Percentiles rank a stretch among this genome's conserved stretches.
Conservation (phyloP, 1,140 invertebrate species). For the Onthophagus taurus region DNA sequence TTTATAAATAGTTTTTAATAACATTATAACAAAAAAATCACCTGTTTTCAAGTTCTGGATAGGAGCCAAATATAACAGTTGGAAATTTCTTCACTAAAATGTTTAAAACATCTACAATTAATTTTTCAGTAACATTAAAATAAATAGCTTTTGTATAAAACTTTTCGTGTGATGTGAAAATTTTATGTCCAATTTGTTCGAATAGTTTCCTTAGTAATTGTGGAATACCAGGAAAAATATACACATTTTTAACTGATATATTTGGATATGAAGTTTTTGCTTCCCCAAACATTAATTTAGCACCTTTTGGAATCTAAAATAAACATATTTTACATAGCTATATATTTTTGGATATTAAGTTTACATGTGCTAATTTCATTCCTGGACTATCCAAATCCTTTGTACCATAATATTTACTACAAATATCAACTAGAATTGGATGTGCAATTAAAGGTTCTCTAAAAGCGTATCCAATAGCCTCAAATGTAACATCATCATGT, state of each 20-base stretch:
- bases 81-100: conserved; percentile 39
- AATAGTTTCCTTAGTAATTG: conserved; percentile 54
- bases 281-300: conserved; percentile 39
- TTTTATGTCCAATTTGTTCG: conserved; percentile 29
- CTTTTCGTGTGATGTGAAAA: conserved; percentile 34
- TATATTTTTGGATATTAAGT: conserved; percentile 15
- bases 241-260: conserved; percentile 61
- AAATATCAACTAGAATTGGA: conserved; percentile 49
- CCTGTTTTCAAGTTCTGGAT: conserved; percentile 41
- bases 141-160: conserved; percentile 40
- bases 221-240: conserved; percentile 71
- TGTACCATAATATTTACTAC: conserved; percentile 40
- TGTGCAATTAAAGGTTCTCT: conserved; percentile 47
- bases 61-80: conserved; percentile 43
- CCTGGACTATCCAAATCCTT: conserved; percentile 34
- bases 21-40: conserved; percentile 22
- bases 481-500: conserved; percentile 77
- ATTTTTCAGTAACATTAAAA: conserved; percentile 39
- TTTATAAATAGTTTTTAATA: conserved; percentile 12
- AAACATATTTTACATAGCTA: conserved; percentile 12
- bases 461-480: conserved; percentile 66
- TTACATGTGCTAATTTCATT: conserved; percentile 42
- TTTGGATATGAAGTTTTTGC: conserved; percentile 48
- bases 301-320: conserved; percentile 40
- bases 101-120: conserved; percentile 38